Conservation (phyloP, 1,140 invertebrate species). For the Ruditapes philippinarum region DNA sequence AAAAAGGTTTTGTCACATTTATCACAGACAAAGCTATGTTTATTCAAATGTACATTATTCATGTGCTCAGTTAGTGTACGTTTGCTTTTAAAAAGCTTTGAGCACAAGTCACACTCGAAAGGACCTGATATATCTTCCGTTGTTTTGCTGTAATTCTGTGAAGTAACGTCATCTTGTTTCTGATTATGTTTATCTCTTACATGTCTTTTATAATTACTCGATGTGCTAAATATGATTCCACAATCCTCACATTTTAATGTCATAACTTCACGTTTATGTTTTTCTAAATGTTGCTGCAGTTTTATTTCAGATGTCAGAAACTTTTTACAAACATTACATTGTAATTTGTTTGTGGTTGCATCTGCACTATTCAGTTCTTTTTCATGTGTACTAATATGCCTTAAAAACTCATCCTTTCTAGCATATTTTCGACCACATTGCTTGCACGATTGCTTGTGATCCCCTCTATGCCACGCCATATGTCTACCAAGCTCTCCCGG, state of each 20-base stretch:
- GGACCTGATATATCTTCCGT: neutral
- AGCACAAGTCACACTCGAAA: constrained; percentile 13
- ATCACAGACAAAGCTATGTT: neutral
- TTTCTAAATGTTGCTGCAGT: neutral
- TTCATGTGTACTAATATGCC: constrained; percentile 3
- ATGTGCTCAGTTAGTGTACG: neutral
- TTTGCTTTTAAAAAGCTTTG: neutral
- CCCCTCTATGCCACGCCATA: neutral
- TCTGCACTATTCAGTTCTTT: neutral
- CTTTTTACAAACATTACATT: neutral
- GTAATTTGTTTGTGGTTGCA: neutral
- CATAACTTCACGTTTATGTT: neutral
- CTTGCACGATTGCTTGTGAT: constrained; percentile 18
- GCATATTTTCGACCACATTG: neutral
- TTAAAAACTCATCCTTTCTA: neutral
- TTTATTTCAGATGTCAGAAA: neutral
- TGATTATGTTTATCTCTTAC: too few species aligned
- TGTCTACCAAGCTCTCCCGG: neutral
- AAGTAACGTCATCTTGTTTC: neutral
- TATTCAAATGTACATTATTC: constrained; percentile 9
- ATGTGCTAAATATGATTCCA: too few species aligned
- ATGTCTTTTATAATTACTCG: too few species aligned
- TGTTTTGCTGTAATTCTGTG: neutral
- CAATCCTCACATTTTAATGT: neutral
- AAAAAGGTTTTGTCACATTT: neutral